Evolutionary conservation across 2,113 vertebrate genomes (phyloP).

Genomic region (Melanerpes formicivorus): DNA sequence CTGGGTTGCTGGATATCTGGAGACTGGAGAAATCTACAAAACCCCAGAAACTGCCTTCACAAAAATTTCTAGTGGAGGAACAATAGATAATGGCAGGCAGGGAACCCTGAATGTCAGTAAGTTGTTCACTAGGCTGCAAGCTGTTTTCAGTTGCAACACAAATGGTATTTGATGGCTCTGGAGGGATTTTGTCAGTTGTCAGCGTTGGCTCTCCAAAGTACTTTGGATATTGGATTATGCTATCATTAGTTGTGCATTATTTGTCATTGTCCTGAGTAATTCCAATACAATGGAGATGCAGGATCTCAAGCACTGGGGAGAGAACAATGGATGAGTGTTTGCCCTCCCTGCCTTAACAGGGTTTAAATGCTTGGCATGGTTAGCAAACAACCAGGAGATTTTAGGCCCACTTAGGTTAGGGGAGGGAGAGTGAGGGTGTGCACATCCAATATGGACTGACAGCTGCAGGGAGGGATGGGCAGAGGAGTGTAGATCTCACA

Average conservation of each 20-base stretch:
- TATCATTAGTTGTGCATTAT: background rate
- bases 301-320: background rate
- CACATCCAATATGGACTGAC: fast-evolving
- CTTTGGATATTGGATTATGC: background rate
- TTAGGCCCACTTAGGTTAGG: background rate
- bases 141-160: background rate
- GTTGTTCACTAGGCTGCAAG: background rate
- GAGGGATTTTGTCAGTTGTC: background rate
- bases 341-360: background rate
- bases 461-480: background rate
- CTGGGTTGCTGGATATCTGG: background rate
- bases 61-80: background rate
- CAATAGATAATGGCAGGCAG: background rate
- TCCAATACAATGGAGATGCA: background rate
- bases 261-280: background rate
- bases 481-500: background rate
- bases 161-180: background rate
- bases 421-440: background rate
- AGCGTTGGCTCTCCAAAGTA: background rate
- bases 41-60: background rate
- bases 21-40: background rate
- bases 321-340: background rate
- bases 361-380: background rate
- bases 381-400: background rate
- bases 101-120: background rate